These are phyloP conservation scores for Macrophya annulata DNA, from an alignment of 2,888 invertebrate genomes.

Conservation along the genomic window DNA sequence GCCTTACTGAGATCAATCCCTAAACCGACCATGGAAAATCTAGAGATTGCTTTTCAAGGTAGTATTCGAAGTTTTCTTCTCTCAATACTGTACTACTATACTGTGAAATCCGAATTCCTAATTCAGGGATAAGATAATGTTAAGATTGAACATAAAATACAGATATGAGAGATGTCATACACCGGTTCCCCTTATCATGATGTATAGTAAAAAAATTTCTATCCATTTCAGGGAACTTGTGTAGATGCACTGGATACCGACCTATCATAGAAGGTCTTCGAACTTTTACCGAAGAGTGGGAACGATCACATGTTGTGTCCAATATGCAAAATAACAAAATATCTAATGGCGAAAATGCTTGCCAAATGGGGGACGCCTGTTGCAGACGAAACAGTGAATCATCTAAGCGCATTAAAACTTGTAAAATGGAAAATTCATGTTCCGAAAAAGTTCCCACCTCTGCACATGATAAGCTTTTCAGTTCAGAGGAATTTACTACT, in stretches of 20 bases:
- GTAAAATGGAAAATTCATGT: constrained; percentile 86
- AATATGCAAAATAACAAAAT: constrained; percentile 62
- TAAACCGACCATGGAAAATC: constrained; percentile 87
- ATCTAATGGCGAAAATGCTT: constrained; percentile 73
- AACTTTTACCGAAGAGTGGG: constrained; percentile 91
- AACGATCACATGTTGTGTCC: constrained; percentile 78
- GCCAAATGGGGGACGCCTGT: constrained; percentile 86
- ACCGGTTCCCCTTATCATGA: not conserved
- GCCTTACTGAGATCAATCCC: constrained; percentile 88
- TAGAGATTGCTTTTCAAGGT: constrained; percentile 92
- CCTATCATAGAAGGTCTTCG: constrained; percentile 95
- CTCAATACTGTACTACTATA: constrained; percentile 15
- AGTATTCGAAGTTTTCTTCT: constrained; percentile 65
- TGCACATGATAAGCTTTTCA: constrained; percentile 81
- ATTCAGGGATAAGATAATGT: not conserved
- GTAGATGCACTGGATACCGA: constrained; percentile 96
- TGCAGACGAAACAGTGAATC: constrained; percentile 79
- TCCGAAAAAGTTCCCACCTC: constrained; percentile 80
- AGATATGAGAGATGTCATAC: not conserved
- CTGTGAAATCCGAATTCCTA: not conserved
- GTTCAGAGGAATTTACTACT: constrained; percentile 85
- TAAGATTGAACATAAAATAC: not conserved
- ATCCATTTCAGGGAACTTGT: constrained; percentile 84
- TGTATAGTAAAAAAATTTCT: not conserved
- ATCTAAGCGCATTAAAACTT: constrained; percentile 73